Conservation (phyloP, 2,797 vertebrate genomes). For the Paedocypris micromegethes region DNA sequence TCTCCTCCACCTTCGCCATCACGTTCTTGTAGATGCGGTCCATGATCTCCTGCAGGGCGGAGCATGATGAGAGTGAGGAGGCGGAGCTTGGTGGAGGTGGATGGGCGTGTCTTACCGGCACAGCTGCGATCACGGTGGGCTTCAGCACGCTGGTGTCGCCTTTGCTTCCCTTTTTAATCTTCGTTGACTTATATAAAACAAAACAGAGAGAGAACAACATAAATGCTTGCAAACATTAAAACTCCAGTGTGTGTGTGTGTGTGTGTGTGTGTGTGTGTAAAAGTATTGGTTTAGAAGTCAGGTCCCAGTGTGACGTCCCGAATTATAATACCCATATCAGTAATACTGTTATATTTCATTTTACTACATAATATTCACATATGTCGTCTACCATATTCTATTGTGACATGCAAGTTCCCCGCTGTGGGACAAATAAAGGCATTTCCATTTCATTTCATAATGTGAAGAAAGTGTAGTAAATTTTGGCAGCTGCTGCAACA, state of each 20-base stretch:
- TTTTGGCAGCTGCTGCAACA: too few species aligned
- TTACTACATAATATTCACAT: too few species aligned
- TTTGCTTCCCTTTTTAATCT: constrained; percentile 98
- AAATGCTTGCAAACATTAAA: too few species aligned
- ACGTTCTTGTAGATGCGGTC: constrained; percentile 98
- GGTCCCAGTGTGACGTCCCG: too few species aligned
- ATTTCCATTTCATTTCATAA: too few species aligned
- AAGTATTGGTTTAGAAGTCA: too few species aligned
- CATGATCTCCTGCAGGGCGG: constrained; percentile 87
- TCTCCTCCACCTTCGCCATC: constrained; percentile 95
- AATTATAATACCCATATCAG: too few species aligned
- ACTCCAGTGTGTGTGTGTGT: background rate
- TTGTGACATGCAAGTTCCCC: too few species aligned
- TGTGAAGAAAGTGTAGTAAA: too few species aligned
- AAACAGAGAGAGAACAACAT: background rate
- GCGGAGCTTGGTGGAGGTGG: background rate
- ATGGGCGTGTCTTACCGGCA: constrained; percentile 78
- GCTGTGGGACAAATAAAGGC: too few species aligned
- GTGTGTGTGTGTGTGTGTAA: constrained; percentile 22
- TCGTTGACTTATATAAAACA: constrained; percentile 78
- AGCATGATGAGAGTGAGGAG: background rate
- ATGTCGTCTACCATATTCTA: too few species aligned
- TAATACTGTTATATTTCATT: too few species aligned
- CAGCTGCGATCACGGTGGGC: constrained; percentile 94
- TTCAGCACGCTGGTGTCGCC: constrained; percentile 86